These are phyloP conservation scores for Gallinago stenura DNA, from an alignment of 2,797 vertebrate genomes.

Conservation along the genomic window DNA sequence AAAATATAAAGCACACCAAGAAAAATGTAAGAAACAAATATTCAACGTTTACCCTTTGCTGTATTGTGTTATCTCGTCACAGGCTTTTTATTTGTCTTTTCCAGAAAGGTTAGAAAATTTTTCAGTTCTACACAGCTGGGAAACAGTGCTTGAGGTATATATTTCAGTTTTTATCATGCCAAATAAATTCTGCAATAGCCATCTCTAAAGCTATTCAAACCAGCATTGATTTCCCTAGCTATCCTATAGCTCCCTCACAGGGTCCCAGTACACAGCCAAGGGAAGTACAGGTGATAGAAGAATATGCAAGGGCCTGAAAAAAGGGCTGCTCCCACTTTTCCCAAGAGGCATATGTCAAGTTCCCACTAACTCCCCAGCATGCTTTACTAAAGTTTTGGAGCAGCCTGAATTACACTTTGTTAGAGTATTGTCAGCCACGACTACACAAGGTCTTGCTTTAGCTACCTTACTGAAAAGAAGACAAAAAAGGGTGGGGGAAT, in stretches of 20 bases:
- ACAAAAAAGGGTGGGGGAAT: rapidly evolving
- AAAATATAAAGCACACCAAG: background rate
- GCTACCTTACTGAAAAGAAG: background rate
- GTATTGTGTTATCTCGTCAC: background rate
- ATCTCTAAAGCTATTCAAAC: background rate
- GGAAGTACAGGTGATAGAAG: background rate
- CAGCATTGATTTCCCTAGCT: background rate
- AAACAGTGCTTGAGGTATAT: background rate
- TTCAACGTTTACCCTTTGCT: background rate
- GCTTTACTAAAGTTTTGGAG: background rate
- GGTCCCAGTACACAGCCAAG: background rate
- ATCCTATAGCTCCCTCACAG: background rate
- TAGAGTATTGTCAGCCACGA: background rate
- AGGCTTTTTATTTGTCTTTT: background rate
- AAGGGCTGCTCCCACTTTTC: background rate
- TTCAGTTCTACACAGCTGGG: background rate
- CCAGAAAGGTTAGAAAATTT: background rate
- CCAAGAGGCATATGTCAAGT: background rate
- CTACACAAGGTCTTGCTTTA: background rate
- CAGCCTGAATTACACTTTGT: background rate
- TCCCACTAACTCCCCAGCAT: background rate
- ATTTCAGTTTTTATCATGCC: background rate
- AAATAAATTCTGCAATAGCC: background rate
- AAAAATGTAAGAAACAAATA: background rate
- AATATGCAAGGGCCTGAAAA: background rate